phyloP scores from a whole-genome alignment of 2,888 invertebrate genomes.

The Mimumesa dahlbomi region DNA sequence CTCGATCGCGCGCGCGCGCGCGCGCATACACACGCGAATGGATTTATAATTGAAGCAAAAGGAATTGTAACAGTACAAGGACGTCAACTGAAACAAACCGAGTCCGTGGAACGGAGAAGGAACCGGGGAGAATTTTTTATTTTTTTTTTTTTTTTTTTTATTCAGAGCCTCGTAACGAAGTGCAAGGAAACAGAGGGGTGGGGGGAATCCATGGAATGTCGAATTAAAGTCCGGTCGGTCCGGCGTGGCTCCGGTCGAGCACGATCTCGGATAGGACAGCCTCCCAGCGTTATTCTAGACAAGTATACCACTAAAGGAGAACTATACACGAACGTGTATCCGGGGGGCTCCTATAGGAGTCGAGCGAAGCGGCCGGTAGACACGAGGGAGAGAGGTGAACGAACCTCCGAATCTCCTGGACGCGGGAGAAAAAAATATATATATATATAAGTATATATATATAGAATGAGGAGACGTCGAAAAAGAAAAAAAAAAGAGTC shows the following conservation, averaged over 20 bases:
- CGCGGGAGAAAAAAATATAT: conserved; percentile 66
- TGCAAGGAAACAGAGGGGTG: conserved; percentile 62
- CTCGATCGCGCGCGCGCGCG: no score
- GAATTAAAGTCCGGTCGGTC: conserved; percentile 71
- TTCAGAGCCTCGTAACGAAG: conserved; percentile 47
- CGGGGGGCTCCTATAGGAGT: conserved; percentile 30
- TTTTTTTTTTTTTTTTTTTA: no score
- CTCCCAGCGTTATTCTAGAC: conserved; percentile 44
- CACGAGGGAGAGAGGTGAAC: conserved; percentile 76
- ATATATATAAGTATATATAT: no score
- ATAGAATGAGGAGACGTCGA: conserved; percentile 61
- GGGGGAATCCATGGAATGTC: conserved; percentile 73
- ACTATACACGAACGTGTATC: conserved; percentile 10
- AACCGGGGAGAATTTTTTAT: conserved; percentile 33
- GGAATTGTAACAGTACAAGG: conserved; percentile 51
- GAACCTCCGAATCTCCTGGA: conserved; percentile 77
- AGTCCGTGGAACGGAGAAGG: conserved; percentile 7
- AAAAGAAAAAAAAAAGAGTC: conserved; percentile 32
- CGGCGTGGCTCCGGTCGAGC: conserved; percentile 50
- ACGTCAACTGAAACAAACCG: conserved; percentile 30
- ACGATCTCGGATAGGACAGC: conserved; percentile 65
- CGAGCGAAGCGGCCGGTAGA: conserved; percentile 55
- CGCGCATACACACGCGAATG: conserved; percentile 49
- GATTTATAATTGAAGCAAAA: conserved; percentile 49
- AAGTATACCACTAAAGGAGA: conserved; percentile 13